Base-by-base conservation (phyloP, 2,888 invertebrate species). In the Acanthococcus lagerstroemiae region DNA sequence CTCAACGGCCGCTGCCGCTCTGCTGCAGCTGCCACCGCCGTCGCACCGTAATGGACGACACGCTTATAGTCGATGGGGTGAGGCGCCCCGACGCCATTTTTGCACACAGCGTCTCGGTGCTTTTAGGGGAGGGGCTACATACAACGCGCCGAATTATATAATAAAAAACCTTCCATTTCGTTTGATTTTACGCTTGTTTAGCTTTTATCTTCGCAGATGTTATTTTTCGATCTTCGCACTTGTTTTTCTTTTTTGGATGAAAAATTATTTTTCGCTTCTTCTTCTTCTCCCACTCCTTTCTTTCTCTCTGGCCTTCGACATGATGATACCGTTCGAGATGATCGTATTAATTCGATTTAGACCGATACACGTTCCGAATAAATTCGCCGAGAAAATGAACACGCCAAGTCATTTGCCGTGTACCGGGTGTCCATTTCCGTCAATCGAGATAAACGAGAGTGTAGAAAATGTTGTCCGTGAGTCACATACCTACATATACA, bases 61-160 rank as follows among this genome's bases (percentile, higher is more conserved):
- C 37, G 37, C 37, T 15, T 37, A 9, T n/a, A n/a, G n/a, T 45
- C 46, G 21, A 52, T 27, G 54, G 63, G 63, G 63, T 63, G 50
- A 63, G 52, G 54, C 63, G 52, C 63, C 63, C 54, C 50, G 63
- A 63, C 63, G 63, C 63, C 63, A 63, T 63, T 63, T 63, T 63
- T 30, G 44, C 63, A 52, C 17, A 58, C 26, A 12, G 58, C 58
- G 58, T 58, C 58, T 46, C 45, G 45, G 46, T 58, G 46, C 46
- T 46, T 46, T 44, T 30, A 46, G 46, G 46, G 58, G 58, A 46
- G 58, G 58, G 58, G 46, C 58, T 58, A 46, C 17, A 58, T 25
- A 26, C 37, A 37, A 37, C 37, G 37, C n/a, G 37, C n/a, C 12
- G 12, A 30, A 9, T 30, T 30, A 30, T 15, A 37, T 15, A 60